Conservation (phyloP, 92 coral and sea anemone genomes). For the Umimayanthus kanabou region DNA sequence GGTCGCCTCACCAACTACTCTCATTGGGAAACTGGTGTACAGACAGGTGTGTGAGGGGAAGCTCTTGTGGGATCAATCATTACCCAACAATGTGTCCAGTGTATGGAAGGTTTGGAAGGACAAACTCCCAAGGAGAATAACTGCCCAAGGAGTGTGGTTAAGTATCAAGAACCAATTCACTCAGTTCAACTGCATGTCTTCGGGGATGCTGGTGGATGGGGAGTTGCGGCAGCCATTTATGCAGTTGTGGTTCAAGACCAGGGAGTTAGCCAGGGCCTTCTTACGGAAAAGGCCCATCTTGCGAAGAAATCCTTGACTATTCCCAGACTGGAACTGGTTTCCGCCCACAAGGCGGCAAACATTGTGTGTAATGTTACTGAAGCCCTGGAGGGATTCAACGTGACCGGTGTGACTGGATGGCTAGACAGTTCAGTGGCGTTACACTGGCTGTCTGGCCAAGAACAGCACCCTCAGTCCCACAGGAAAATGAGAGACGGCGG, state of each 20-base stretch:
- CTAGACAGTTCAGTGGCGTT: not conserved
- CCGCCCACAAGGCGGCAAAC: not conserved
- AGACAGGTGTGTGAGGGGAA: not conserved
- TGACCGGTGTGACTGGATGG: not conserved
- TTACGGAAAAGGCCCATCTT: not conserved
- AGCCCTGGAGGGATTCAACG: not conserved
- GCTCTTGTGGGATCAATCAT: not conserved
- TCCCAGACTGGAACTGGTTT: slow-evolving; percentile 4
- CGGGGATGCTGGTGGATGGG: not conserved
- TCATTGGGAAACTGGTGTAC: not conserved
- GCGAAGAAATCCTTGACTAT: not conserved
- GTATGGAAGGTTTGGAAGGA: not conserved
- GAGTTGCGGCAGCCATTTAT: slow-evolving; percentile 4
- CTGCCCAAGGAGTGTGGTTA: not conserved
- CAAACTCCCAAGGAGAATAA: not conserved
- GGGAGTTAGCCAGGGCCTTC: slow-evolving; percentile 16
- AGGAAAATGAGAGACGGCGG: no score
- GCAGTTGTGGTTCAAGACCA: no score
- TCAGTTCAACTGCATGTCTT: slow-evolving; percentile 7
- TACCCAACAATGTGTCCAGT: not conserved
- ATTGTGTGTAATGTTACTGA: no score
- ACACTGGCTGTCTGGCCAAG: not conserved
- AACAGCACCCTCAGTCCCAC: not conserved
- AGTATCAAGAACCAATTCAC: slow-evolving; percentile 10
- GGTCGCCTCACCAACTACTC: not conserved